Evolutionary conservation across 2,888 invertebrate genomes (phyloP).

Genomic region (Drosophila peninsularis): DNA sequence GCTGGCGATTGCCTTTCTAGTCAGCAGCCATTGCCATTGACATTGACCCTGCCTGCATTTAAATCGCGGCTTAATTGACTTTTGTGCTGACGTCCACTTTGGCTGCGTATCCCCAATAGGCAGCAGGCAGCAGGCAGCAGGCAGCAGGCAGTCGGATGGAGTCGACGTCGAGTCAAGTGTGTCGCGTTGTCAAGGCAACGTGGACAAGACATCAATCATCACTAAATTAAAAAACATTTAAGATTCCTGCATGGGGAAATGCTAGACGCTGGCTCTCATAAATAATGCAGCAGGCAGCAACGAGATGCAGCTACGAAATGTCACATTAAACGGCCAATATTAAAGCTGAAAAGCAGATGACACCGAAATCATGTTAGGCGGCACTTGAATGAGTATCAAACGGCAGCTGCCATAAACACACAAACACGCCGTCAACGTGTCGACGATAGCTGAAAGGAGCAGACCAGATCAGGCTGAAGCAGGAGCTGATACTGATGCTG

Average conservation of each 20-base stretch:
- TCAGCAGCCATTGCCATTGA: constrained; percentile 41
- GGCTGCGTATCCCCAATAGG: constrained; percentile 68
- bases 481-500: constrained; percentile 40
- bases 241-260: constrained; percentile 69
- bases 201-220: constrained; percentile 80
- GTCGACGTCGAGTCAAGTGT: constrained; percentile 50
- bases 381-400: constrained; percentile 83
- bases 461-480: constrained; percentile 29
- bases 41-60: constrained; percentile 74
- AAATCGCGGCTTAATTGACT: constrained; percentile 76
- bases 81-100: constrained; percentile 45
- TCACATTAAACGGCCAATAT: constrained; percentile 79
- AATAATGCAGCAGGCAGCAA: constrained; percentile 71
- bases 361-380: constrained; percentile 83
- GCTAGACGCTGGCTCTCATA: constrained; percentile 63
- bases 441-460: constrained; percentile 40
- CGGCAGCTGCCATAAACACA: constrained; percentile 80
- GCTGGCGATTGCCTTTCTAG: constrained; percentile 65
- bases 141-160: constrained; percentile 22
- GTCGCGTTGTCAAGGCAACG: constrained; percentile 68
- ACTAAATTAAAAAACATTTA: constrained; percentile 80
- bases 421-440: constrained; percentile 65
- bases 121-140: constrained; percentile 17
- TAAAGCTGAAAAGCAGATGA: constrained; percentile 82
- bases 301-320: constrained; percentile 65